A percentile compares a stretch with the other conserved stretches of the same genome.
These are phyloP conservation scores for Drymodes brunneopygia DNA, from an alignment of 2,113 vertebrate species.

Conservation along the genomic window DNA sequence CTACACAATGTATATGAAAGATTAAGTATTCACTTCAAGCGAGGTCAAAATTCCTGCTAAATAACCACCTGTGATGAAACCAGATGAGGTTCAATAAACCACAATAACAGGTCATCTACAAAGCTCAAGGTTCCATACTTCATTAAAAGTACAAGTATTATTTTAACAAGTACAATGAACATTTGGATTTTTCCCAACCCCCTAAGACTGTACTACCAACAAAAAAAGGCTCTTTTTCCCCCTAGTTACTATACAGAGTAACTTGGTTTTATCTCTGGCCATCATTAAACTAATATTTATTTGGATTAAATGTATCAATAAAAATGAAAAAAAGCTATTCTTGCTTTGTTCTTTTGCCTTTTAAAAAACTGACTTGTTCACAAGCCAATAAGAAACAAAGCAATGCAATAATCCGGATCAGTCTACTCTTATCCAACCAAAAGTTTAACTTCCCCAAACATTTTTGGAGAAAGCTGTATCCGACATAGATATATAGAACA, in stretches of 20 bases:
- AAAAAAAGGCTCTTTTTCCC: background rate
- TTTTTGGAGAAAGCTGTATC: background rate
- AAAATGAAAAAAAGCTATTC: background rate
- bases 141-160: conserved; percentile 49
- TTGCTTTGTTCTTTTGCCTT: background rate
- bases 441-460: background rate
- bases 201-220: background rate
- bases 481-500: rapidly evolving
- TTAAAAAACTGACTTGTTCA: background rate
- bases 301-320: background rate
- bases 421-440: background rate
- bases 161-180: conserved; percentile 42
- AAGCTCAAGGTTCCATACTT: conserved; percentile 47
- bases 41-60: background rate
- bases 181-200: conserved; percentile 16
- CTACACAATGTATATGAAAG: background rate
- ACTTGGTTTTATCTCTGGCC: background rate
- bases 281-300: background rate
- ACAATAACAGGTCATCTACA: conserved; percentile 43
- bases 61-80: conserved; percentile 35
- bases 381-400: background rate
- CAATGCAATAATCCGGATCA: background rate
- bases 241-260: background rate
- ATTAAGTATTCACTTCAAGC: background rate
- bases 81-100: background rate